phyloP scores from a whole-genome alignment of 2,888 invertebrate species.

The Aphodius granarius region DNA sequence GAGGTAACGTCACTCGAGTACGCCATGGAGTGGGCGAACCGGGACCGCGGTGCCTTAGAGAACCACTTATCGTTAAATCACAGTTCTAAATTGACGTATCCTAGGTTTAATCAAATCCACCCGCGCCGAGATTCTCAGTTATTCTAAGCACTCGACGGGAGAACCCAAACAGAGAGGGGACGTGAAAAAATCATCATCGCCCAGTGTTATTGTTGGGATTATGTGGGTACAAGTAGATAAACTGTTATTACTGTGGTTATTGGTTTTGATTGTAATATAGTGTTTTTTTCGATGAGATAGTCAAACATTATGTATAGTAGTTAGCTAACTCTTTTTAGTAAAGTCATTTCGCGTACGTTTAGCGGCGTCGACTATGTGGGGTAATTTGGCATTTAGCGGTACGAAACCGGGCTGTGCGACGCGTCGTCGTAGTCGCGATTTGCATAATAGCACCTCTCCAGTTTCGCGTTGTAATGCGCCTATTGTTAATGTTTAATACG shows the following conservation, averaged over 20 bases:
- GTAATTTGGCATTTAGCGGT: background rate
- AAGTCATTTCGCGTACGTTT: too few species aligned
- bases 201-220: background rate
- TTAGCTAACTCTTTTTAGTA: too few species aligned
- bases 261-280: background rate
- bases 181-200: background rate
- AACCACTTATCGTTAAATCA: conserved; percentile 47
- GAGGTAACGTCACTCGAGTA: conserved; percentile 42
- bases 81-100: conserved; percentile 47
- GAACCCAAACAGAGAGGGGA: background rate
- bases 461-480: background rate
- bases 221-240: background rate
- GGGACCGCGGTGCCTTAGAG: conserved; percentile 23
- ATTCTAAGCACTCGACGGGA: conserved; percentile 29
- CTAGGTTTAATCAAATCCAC: conserved; percentile 46
- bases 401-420: background rate
- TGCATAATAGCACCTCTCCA: background rate
- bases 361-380: background rate
- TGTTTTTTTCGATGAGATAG: too few species aligned
- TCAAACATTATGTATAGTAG: too few species aligned
- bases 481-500: background rate
- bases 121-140: conserved; percentile 22
- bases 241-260: background rate
- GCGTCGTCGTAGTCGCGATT: background rate
- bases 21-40: conserved; percentile 42